Evolutionary conservation across 2,797 vertebrate genomes (phyloP).

Genomic region (Rhinichthys osculus): DNA sequence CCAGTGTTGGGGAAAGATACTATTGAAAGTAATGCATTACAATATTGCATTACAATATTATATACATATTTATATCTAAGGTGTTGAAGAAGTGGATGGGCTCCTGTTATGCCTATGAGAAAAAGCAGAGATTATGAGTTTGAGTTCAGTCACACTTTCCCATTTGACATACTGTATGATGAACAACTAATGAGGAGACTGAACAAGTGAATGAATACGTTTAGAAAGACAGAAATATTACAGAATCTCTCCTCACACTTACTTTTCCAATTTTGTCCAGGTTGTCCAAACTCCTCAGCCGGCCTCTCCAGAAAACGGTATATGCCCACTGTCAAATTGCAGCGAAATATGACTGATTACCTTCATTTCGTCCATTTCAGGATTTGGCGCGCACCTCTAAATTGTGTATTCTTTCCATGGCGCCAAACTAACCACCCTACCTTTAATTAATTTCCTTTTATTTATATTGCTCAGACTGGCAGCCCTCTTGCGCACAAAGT

Average conservation of each 20-base stretch:
- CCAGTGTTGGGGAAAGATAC: too few species aligned
- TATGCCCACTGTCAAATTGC: constrained; percentile 87
- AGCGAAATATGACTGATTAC: constrained; percentile 90
- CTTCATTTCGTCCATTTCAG: constrained; percentile 86
- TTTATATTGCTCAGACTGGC: constrained; percentile 78
- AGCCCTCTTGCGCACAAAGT: constrained; percentile 79
- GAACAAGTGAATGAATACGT: constrained; percentile 28
- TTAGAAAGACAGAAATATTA: constrained; percentile 68
- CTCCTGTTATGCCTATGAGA: background rate
- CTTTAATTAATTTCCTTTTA: constrained; percentile 94
- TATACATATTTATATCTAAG: too few species aligned
- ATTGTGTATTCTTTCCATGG: constrained; percentile 90
- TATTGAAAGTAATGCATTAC: too few species aligned
- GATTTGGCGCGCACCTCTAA: constrained; percentile 82
- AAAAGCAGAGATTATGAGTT: background rate
- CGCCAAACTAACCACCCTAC: constrained; percentile 85
- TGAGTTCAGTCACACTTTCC: constrained; percentile 52
- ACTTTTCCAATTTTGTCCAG: constrained; percentile 88
- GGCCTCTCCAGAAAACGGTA: constrained; percentile 82
- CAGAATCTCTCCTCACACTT: constrained; percentile 81
- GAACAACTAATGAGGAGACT: background rate
- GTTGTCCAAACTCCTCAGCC: constrained; percentile 88
- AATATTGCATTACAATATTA: too few species aligned
- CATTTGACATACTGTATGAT: background rate
- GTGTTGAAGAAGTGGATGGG: too few species aligned